Evolutionary conservation across 2,797 vertebrate genomes (phyloP).

Genomic region (Xenopus petersii): DNA sequence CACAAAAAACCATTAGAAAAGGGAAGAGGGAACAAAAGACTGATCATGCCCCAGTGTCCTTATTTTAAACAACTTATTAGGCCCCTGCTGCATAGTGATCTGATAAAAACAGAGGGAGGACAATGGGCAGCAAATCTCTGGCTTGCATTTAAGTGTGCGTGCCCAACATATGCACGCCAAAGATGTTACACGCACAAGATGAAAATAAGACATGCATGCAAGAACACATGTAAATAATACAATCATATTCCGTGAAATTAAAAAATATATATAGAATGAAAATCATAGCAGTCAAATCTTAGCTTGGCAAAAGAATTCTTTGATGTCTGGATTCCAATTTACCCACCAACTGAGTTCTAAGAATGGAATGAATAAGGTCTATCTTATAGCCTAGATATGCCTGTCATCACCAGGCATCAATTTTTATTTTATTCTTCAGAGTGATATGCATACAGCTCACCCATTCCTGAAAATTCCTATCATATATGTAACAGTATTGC

Average conservation of each 20-base stretch:
- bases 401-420: slow-evolving; percentile 76
- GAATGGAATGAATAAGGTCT: slow-evolving; percentile 95
- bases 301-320: slow-evolving; percentile 86
- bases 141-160: slow-evolving; percentile 68
- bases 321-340: slow-evolving; percentile 99
- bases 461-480: slow-evolving; percentile 52
- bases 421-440: slow-evolving; percentile 80
- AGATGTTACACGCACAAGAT: neutral
- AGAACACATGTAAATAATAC: slow-evolving; percentile 7
- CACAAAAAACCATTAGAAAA: slow-evolving; percentile 5
- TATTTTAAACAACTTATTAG: slow-evolving; percentile 54
- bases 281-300: slow-evolving; percentile 72
- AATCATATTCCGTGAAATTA: slow-evolving; percentile 66
- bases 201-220: neutral
- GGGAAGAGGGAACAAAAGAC: slow-evolving; percentile 11
- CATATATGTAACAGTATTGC: no score
- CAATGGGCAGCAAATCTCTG: slow-evolving; percentile 51
- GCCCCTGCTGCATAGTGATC: slow-evolving; percentile 57
- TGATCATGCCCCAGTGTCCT: slow-evolving; percentile 41
- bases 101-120: slow-evolving; percentile 62
- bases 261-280: slow-evolving; percentile 61
- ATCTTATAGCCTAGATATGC: slow-evolving; percentile 88
- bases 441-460: slow-evolving; percentile 84
- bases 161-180: slow-evolving; percentile 50
- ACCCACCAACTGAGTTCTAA: slow-evolving; percentile 99